Evolutionary conservation across 2,797 vertebrate species (phyloP).

Genomic region (Pipistrellus pygmaeus): DNA sequence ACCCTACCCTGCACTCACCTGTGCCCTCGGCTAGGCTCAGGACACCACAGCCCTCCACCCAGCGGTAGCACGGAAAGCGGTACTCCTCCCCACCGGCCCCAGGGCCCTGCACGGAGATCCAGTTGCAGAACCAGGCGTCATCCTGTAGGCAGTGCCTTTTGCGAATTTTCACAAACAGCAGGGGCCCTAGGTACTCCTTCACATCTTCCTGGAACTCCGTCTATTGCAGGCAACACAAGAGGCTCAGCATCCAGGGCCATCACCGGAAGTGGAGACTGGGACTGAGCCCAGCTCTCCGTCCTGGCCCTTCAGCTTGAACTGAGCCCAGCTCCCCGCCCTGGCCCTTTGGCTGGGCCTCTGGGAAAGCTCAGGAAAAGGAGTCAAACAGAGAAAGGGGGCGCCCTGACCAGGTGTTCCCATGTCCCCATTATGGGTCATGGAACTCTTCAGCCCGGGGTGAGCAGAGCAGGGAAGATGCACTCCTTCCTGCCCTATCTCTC

Average conservation of each 20-base stretch:
- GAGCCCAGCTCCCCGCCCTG: not conserved
- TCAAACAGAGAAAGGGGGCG: not conserved
- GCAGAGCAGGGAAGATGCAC: not conserved
- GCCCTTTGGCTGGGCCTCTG: not conserved
- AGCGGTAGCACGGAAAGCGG: conserved; percentile 73
- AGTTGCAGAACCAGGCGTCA: conserved; percentile 80
- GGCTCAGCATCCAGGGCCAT: fast-evolving
- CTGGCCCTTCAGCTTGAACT: not conserved
- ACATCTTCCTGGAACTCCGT: conserved; percentile 52
- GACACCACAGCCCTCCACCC: conserved; percentile 48
- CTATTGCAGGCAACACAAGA: conserved; percentile 34
- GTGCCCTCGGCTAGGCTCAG: conserved; percentile 65
- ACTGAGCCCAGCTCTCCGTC: not conserved
- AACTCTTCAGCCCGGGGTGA: not conserved
- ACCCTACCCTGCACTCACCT: not conserved
- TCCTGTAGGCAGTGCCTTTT: conserved; percentile 48
- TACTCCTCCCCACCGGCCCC: not conserved
- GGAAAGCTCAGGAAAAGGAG: not conserved
- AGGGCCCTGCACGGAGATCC: conserved; percentile 61
- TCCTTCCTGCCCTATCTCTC: not conserved
- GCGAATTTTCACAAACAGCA: conserved; percentile 70
- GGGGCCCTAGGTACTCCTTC: conserved; percentile 45
- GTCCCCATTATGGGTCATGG: too few relatives aligned
- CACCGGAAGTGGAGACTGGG: fast-evolving
- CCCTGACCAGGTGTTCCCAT: fast-evolving